Conservation (phyloP, 2,113 vertebrate species). For the Halcyon senegalensis region DNA sequence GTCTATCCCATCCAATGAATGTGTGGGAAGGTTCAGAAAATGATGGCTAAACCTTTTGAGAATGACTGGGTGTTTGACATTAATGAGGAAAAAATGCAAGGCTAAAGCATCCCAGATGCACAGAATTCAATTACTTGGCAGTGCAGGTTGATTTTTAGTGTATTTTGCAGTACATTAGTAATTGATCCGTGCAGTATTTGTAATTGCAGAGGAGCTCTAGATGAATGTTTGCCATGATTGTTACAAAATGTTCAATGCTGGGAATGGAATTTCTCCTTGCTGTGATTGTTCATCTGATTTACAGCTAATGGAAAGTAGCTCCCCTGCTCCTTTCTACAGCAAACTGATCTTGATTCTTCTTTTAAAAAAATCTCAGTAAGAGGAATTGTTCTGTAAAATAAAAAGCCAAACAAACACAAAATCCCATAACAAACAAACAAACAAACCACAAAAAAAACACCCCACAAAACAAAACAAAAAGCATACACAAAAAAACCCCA, state of each 20-base stretch:
- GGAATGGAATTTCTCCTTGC: slow-evolving; percentile 48
- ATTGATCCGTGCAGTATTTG: slow-evolving; percentile 44
- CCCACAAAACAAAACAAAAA: too few species aligned
- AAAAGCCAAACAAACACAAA: not conserved
- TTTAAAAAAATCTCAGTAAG: not conserved
- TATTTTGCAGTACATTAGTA: slow-evolving; percentile 45
- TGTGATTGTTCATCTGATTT: slow-evolving; percentile 41
- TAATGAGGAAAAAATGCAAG: slow-evolving; percentile 28
- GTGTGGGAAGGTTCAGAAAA: not conserved
- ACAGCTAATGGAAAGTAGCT: not conserved
- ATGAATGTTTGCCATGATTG: slow-evolving; percentile 38
- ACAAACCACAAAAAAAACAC: too few species aligned
- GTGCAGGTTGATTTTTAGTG: not conserved
- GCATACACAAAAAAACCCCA: too few species aligned
- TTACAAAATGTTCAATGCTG: slow-evolving; percentile 45
- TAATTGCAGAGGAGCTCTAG: slow-evolving; percentile 7
- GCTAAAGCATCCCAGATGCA: slow-evolving; percentile 17
- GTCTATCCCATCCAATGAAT: not conserved
- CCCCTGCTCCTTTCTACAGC: not conserved
- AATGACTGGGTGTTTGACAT: not conserved
- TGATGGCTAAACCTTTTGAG: not conserved
- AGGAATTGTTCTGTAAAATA: not conserved
- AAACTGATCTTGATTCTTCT: slow-evolving; percentile 27
- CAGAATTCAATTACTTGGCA: slow-evolving; percentile 41
- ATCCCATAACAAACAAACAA: too few species aligned